phyloP scores from a whole-genome alignment of 1,140 invertebrate species.

The Leptinotarsa undecemlineata region DNA sequence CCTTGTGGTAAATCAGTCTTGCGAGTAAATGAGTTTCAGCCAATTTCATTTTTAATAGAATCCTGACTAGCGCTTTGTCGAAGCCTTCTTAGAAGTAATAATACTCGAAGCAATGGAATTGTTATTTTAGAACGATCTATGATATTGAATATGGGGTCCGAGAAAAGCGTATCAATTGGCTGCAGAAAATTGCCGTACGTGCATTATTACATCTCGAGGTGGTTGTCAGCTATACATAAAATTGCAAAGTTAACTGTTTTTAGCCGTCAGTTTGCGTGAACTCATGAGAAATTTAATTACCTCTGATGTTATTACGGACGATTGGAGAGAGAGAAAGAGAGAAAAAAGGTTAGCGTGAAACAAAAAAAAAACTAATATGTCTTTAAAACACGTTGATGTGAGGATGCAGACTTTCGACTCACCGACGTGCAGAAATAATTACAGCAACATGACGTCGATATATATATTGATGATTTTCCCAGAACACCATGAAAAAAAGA shows the following conservation, averaged over 20 bases:
- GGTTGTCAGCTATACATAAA: not conserved
- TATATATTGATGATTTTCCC: not conserved
- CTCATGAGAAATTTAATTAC: slow-evolving; percentile 6
- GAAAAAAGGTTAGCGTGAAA: not conserved
- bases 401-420: not conserved
- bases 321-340: not conserved
- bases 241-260: not conserved
- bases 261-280: not conserved
- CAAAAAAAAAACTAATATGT: not conserved
- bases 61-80: too few species aligned
- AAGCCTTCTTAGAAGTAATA: too few species aligned
- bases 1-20: too few species aligned
- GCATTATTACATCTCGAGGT: not conserved
- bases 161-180: not conserved
- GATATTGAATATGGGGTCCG: not conserved
- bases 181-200: not conserved
- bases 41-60: too few species aligned
- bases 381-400: not conserved
- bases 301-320: not conserved
- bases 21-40: too few species aligned
- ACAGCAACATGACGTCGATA: not conserved
- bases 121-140: not conserved
- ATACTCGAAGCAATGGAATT: too few species aligned
- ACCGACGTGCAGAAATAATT: slow-evolving; percentile 2
- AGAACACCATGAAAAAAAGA: not conserved